Evolutionary conservation across 2,797 vertebrate genomes (phyloP).

Genomic region (Arrhamphus sclerolepis): DNA sequence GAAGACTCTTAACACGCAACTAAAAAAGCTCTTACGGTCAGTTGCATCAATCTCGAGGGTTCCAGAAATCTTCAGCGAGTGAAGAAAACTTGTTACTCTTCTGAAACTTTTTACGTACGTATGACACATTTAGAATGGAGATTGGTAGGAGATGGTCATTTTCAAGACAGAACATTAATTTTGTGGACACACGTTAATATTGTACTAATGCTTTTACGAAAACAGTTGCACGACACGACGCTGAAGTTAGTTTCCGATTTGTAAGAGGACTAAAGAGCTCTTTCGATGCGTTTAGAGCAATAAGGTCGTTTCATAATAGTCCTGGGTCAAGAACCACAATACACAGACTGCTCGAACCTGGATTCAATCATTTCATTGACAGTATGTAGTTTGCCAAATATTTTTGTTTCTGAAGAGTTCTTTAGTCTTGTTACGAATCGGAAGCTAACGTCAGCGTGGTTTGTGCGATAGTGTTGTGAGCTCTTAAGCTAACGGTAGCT

Average conservation of each 20-base stretch:
- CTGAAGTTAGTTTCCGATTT: too few species aligned
- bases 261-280: too few species aligned
- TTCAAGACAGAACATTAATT: background rate
- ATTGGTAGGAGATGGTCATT: background rate
- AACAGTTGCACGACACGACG: too few species aligned
- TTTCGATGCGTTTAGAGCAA: too few species aligned
- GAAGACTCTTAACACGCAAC: background rate
- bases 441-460: too few species aligned
- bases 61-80: constrained; percentile 8
- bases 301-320: too few species aligned
- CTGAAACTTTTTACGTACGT: constrained; percentile 33
- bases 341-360: too few species aligned
- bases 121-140: background rate
- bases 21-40: constrained; percentile 42
- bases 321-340: too few species aligned
- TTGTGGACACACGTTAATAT: background rate
- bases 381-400: too few species aligned
- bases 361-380: too few species aligned
- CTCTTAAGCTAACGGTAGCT: constrained; percentile 36
- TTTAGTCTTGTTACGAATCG: too few species aligned
- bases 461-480: background rate
- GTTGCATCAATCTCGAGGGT: background rate
- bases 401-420: too few species aligned
- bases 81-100: background rate
- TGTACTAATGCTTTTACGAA: background rate